A percentile compares a stretch with the other conserved stretches of the same genome.
Conservation (phyloP, 2,113 vertebrate species). For the Crotalus helleri region DNA sequence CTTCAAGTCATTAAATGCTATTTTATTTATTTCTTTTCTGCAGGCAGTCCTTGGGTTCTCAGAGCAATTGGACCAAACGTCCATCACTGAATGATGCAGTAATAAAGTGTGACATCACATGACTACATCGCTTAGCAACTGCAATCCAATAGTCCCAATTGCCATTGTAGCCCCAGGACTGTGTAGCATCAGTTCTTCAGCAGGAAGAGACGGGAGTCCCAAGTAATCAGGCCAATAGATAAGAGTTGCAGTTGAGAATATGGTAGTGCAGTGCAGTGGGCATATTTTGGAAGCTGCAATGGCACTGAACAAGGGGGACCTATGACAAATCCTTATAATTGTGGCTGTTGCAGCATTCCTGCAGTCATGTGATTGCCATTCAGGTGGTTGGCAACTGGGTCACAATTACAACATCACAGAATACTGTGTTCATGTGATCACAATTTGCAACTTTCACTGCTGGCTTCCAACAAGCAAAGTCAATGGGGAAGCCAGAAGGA, state of each 20-base stretch:
- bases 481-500: neutral
- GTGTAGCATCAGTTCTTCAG: neutral
- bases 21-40: neutral
- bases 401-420: neutral
- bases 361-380: neutral
- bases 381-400: neutral
- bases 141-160: neutral
- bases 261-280: neutral
- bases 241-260: neutral
- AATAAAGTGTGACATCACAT: neutral
- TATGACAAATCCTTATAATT: neutral
- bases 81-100: neutral
- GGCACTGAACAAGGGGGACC: neutral
- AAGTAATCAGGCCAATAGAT: neutral
- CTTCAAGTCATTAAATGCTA: neutral
- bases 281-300: neutral
- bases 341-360: neutral
- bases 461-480: neutral
- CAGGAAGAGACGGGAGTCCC: neutral
- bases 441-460: neutral
- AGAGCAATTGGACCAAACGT: neutral
- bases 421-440: neutral
- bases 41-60: neutral
- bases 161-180: neutral
- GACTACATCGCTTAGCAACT: neutral